A percentile compares a stretch with the other conserved stretches of the same genome.
These are phyloP conservation scores for Thymelicus sylvestris DNA, from an alignment of 2,888 invertebrate species.

Conservation along the genomic window DNA sequence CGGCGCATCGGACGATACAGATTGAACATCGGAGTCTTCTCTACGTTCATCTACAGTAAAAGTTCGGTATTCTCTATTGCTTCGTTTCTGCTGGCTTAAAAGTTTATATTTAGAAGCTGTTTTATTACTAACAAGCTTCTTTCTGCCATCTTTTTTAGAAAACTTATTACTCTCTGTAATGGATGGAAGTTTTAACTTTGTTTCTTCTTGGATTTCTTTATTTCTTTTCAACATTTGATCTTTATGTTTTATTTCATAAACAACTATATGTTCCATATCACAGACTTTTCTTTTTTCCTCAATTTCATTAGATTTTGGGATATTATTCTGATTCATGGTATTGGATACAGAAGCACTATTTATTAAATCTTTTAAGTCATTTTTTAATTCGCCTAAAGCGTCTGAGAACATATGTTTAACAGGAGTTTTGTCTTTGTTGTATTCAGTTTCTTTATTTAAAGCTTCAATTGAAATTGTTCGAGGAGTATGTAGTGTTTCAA, in stretches of 20 bases:
- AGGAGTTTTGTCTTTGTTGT: slow-evolving; percentile 37
- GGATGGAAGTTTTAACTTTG: slow-evolving; percentile 65
- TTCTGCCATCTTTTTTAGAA: slow-evolving; percentile 57
- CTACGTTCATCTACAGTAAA: slow-evolving; percentile 63
- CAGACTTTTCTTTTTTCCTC: slow-evolving; percentile 54
- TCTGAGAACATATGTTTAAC: slow-evolving; percentile 62
- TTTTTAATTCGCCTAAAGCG: slow-evolving; percentile 67
- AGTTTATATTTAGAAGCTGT: slow-evolving; percentile 56
- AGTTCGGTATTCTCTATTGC: slow-evolving; percentile 63
- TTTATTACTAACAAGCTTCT: slow-evolving; percentile 60
- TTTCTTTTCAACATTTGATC: slow-evolving; percentile 49
- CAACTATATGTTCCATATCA: slow-evolving; percentile 75
- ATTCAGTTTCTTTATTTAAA: slow-evolving; percentile 51
- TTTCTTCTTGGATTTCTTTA: slow-evolving; percentile 38
- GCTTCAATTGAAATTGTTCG: slow-evolving; percentile 71
- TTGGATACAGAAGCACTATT: slow-evolving; percentile 54
- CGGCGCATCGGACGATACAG: slow-evolving; percentile 67
- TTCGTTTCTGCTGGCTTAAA: slow-evolving; percentile 62
- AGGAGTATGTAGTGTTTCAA: slow-evolving; percentile 70
- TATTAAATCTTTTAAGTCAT: slow-evolving; percentile 65
- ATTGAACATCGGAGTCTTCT: slow-evolving; percentile 65
- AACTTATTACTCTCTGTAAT: slow-evolving; percentile 67
- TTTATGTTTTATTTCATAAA: slow-evolving; percentile 67
- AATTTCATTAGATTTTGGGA: slow-evolving; percentile 44
- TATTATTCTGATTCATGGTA: slow-evolving; percentile 45